These are phyloP conservation scores for Penelope pileata DNA, from an alignment of 2,113 vertebrate genomes.

Conservation along the genomic window DNA sequence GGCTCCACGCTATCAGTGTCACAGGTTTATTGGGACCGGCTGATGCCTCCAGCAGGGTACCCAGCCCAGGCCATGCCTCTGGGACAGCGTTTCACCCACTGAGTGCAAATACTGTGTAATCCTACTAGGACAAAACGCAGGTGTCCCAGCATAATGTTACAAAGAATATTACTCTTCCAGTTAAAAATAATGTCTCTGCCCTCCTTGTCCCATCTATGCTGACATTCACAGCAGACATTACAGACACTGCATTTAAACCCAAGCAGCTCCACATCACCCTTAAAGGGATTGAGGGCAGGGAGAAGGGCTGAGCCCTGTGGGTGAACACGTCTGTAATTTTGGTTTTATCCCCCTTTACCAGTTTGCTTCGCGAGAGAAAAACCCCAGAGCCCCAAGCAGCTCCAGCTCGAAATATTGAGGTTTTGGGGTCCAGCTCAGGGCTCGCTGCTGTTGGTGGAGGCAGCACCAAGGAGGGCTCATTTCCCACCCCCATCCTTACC, in stretches of 20 bases:
- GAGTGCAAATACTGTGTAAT: background rate
- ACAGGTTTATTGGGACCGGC: background rate
- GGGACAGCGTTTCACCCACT: background rate
- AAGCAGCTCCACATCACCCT: background rate
- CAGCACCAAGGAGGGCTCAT: background rate
- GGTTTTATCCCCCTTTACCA: background rate
- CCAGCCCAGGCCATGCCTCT: background rate
- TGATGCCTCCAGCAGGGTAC: too few species aligned
- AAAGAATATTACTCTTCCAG: background rate
- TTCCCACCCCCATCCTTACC: background rate
- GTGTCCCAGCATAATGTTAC: background rate
- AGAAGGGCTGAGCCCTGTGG: background rate
- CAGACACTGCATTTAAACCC: background rate
- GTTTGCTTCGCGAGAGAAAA: background rate
- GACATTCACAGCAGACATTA: background rate
- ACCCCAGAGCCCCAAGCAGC: background rate
- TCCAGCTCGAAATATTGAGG: background rate
- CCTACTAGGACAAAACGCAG: background rate
- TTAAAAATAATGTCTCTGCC: background rate
- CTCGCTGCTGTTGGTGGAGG: background rate
- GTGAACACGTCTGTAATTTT: background rate
- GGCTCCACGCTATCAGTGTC: fast-evolving
- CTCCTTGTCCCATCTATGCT: fast-evolving
- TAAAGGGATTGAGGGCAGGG: background rate
- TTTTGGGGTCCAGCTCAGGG: background rate